Evolutionary conservation across 2,888 invertebrate species (phyloP), one percentile per base, ranked within the genome.

Genomic region (Biston stratarius): DNA sequence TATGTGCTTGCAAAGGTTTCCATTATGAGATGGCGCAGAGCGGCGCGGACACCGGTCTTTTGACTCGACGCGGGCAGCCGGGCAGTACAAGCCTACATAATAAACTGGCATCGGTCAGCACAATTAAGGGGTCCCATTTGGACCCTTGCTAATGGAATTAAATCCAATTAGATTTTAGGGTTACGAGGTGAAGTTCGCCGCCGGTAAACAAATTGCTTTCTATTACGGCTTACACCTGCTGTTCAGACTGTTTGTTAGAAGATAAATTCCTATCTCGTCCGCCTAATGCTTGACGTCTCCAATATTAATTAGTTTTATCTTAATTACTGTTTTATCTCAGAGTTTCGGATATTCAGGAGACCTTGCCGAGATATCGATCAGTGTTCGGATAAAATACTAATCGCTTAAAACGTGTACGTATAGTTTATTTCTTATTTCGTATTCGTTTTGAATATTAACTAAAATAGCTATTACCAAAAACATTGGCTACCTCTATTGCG

Each of bases 131-230:
- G 85, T 80, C 87, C 91, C 90, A 90, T 91, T 92, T 90, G 90
- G 90, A 91, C 91, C 91, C 89, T 87, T 82, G 88, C 87, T 93
- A 94, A 94, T 94, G 92, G 92, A 92, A 93, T 92, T 92, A 91
- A 92, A 93, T 92, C 92, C 93, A 93, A 93, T 93, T 94, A 93
- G 91, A 92, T 91, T 92, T 92, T 89, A 92, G 90, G 90, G 92
- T 91, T 91, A 92, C 90, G 90, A 90, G 91, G 91, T 91, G 91
- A 90, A 91, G 88, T 91, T 91, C 90, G 86, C 88, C 86, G 84
- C 84, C 88, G 85, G 90, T 88, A 89, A 90, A 91, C 91, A 92
- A 93, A 91, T 92, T 87, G 88, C 82, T 84, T 84, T 86, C 85
- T 84, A 88, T 86, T 88, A 87, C 82, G 85, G 85, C 81, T 82